Conservation (phyloP, 1,140 invertebrate species). For the Drosophila azteca region DNA sequence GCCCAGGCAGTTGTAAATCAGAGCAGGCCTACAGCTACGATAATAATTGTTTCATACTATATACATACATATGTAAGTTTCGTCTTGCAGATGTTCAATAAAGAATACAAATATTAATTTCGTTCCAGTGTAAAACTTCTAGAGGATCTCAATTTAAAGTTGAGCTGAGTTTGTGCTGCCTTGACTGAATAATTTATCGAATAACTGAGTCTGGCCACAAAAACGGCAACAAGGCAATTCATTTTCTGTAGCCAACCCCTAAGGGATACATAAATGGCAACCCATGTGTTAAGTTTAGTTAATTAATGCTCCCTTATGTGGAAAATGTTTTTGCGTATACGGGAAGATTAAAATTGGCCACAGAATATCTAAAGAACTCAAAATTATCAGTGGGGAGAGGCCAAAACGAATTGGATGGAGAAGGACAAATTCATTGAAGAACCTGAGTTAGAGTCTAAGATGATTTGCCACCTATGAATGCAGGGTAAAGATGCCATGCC, state of each 20-base stretch:
- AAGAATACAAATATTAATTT: too few relatives aligned
- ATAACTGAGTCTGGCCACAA: slow-evolving; percentile 36
- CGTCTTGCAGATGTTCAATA: too few relatives aligned
- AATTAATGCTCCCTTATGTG: slow-evolving; percentile 61
- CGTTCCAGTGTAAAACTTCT: slow-evolving; percentile 8
- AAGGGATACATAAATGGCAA: slow-evolving; percentile 44
- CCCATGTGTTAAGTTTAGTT: slow-evolving; percentile 65
- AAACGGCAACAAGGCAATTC: slow-evolving; percentile 54
- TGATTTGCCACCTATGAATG: too few relatives aligned
- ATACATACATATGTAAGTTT: too few relatives aligned
- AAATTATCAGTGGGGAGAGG: too few relatives aligned
- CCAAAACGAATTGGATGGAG: too few relatives aligned
- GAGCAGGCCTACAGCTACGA: too few relatives aligned
- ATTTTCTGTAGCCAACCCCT: slow-evolving; percentile 64
- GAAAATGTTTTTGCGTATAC: slow-evolving; percentile 38
- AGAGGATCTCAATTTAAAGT: slow-evolving; percentile 70
- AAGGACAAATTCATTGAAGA: too few relatives aligned
- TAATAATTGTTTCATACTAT: too few relatives aligned
- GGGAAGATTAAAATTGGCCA: slow-evolving; percentile 61
- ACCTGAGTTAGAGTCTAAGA: too few relatives aligned
- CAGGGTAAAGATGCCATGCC: too few relatives aligned
- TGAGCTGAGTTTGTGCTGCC: slow-evolving; percentile 33
- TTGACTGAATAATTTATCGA: slow-evolving; percentile 64
- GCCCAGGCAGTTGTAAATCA: too few relatives aligned
- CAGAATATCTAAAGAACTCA: slow-evolving; percentile 38